phyloP scores from a whole-genome alignment of 2,797 vertebrate species.

The Microctenopoma stevenorrisi region DNA sequence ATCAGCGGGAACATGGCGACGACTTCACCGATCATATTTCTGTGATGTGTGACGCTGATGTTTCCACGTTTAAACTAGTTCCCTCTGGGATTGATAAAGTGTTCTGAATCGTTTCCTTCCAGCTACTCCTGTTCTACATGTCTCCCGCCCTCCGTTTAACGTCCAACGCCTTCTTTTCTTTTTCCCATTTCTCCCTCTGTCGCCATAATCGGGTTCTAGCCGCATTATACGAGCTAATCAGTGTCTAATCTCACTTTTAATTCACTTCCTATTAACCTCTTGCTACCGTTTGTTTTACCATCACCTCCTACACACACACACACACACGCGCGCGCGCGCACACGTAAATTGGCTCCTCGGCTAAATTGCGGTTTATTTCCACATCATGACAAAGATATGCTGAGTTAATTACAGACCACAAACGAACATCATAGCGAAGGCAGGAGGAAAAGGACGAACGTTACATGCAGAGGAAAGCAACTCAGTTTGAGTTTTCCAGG shows the following conservation, averaged over 20 bases:
- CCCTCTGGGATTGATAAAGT: too few species aligned
- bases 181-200: conserved; percentile 12
- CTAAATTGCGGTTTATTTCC: conserved; percentile 82
- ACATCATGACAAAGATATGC: conserved; percentile 78
- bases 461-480: neutral
- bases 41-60: too few species aligned
- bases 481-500: neutral
- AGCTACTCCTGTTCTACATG: conserved; percentile 11
- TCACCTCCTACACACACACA: conserved; percentile 67
- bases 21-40: too few species aligned
- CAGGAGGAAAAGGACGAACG: conserved; percentile 39
- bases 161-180: neutral
- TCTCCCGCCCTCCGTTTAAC: neutral
- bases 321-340: conserved; percentile 18
- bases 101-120: conserved; percentile 1
- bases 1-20: too few species aligned
- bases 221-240: conserved; percentile 71
- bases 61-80: too few species aligned
- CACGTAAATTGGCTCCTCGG: conserved; percentile 80
- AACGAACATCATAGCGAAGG: conserved; percentile 68
- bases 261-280: conserved; percentile 85
- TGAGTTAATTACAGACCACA: conserved; percentile 79
- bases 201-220: conserved; percentile 34
- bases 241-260: conserved; percentile 82
- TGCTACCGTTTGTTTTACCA: conserved; percentile 83